A percentile compares a stretch with the other conserved stretches of the same genome.
These are phyloP conservation scores for Allacma fusca DNA, from an alignment of 2,888 invertebrate genomes.

Conservation along the genomic window DNA sequence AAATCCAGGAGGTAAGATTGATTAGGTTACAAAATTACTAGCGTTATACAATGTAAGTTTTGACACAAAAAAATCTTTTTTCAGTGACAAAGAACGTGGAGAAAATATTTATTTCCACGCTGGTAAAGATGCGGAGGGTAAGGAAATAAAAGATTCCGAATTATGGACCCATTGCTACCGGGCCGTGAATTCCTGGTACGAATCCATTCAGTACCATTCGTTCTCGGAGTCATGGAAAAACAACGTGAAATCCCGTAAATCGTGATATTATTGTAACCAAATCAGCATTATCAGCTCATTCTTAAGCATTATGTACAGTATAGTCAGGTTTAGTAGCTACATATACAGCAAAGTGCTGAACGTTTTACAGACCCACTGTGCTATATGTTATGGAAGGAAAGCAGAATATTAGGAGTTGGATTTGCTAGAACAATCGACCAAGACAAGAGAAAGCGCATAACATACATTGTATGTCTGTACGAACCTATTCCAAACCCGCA, in stretches of 20 bases:
- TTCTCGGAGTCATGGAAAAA: not conserved
- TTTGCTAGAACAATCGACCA: not conserved
- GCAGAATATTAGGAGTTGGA: not conserved
- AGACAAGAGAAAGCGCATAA: not conserved
- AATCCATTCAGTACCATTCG: not conserved
- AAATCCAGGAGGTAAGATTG: not conserved
- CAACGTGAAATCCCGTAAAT: not conserved
- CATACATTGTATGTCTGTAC: conserved; percentile 16
- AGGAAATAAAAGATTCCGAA: too few species aligned
- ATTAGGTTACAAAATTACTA: too few species aligned
- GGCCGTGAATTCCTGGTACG: conserved; percentile 16
- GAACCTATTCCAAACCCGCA: not conserved
- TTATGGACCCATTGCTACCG: not conserved
- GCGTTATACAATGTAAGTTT: too few species aligned
- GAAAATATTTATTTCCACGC: not conserved
- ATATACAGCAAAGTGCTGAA: too few species aligned
- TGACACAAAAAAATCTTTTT: too few species aligned
- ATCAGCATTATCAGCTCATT: too few species aligned
- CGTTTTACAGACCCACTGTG: not conserved
- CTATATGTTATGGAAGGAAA: not conserved
- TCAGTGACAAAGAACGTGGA: not conserved
- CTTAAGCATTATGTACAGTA: too few species aligned
- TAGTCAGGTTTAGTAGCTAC: not conserved
- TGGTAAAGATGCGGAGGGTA: not conserved
- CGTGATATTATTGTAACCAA: not conserved